Percentiles rank a stretch among this genome's conserved stretches.
Conservation (phyloP, 2,888 invertebrate genomes). For the Actias luna region DNA sequence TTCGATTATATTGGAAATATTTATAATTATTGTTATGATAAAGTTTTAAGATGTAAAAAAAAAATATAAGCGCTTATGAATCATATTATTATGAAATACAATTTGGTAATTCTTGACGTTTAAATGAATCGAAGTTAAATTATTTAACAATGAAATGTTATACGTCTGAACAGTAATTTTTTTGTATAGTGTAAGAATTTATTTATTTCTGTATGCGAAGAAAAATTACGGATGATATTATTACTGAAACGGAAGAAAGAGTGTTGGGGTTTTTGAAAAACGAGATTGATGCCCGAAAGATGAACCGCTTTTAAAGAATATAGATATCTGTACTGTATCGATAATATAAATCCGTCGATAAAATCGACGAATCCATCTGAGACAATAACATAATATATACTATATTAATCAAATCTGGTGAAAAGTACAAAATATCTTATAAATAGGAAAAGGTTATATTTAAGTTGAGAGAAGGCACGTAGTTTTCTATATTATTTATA, state of each 20-base stretch:
- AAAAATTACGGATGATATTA: too few relatives aligned
- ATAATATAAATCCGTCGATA: not conserved
- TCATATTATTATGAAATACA: not conserved
- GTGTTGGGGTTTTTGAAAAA: too few relatives aligned
- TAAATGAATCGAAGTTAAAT: not conserved
- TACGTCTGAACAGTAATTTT: not conserved
- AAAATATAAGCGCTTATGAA: not conserved
- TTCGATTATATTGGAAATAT: not conserved
- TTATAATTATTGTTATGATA: not conserved
- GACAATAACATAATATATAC: not conserved
- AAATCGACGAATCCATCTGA: not conserved
- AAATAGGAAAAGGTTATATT: not conserved
- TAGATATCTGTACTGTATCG: not conserved
- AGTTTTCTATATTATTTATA: not conserved
- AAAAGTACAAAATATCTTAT: conserved; percentile 2
- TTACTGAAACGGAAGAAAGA: too few relatives aligned
- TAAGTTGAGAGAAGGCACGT: not conserved
- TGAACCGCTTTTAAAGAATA: too few relatives aligned
- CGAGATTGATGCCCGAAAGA: too few relatives aligned
- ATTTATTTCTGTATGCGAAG: not conserved
- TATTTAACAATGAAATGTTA: not conserved
- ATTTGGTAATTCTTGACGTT: not conserved
- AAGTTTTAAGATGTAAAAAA: not conserved
- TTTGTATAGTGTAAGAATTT: not conserved
- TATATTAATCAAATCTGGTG: not conserved